These are phyloP conservation scores for Spodoptera littoralis DNA, from an alignment of 2,888 invertebrate species.

Conservation along the genomic window DNA sequence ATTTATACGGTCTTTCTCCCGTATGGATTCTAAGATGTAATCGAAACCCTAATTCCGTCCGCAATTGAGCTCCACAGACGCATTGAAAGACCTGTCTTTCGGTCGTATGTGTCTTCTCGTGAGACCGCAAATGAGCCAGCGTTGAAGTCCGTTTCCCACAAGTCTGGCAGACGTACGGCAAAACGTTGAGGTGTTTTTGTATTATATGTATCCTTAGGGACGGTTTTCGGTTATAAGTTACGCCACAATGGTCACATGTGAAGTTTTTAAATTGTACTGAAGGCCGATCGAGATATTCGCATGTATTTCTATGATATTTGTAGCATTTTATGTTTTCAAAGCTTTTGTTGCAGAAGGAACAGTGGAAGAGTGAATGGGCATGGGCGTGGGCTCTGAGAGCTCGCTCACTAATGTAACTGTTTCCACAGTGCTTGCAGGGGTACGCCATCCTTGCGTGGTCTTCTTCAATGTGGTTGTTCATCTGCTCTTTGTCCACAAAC, in stretches of 20 bases:
- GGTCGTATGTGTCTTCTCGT: slow-evolving; percentile 70
- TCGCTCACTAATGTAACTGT: slow-evolving; percentile 68
- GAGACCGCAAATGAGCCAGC: slow-evolving; percentile 72
- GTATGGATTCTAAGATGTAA: slow-evolving; percentile 79
- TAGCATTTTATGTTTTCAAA: slow-evolving; percentile 78
- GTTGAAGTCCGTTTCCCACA: slow-evolving; percentile 81
- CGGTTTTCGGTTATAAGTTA: slow-evolving; percentile 74
- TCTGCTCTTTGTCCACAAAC: slow-evolving; percentile 56
- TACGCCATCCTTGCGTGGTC: slow-evolving; percentile 58
- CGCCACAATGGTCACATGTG: slow-evolving; percentile 76
- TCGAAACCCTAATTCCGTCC: slow-evolving; percentile 72
- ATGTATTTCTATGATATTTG: slow-evolving; percentile 70
- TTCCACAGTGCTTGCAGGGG: slow-evolving; percentile 71
- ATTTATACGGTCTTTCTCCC: slow-evolving; percentile 77
- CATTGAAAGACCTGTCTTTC: slow-evolving; percentile 71
- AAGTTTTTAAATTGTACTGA: slow-evolving; percentile 49
- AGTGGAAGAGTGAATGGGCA: slow-evolving; percentile 74
- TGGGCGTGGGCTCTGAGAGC: slow-evolving; percentile 74
- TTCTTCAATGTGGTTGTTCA: slow-evolving; percentile 59
- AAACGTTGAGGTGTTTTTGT: slow-evolving; percentile 78
- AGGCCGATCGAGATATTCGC: slow-evolving; percentile 47
- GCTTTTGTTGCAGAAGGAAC: slow-evolving; percentile 67
- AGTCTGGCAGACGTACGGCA: slow-evolving; percentile 73
- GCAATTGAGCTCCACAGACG: slow-evolving; percentile 75
- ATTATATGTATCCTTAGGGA: slow-evolving; percentile 78